These are phyloP conservation scores for Platalea minor DNA, from an alignment of 2,797 vertebrate species.

Conservation along the genomic window DNA sequence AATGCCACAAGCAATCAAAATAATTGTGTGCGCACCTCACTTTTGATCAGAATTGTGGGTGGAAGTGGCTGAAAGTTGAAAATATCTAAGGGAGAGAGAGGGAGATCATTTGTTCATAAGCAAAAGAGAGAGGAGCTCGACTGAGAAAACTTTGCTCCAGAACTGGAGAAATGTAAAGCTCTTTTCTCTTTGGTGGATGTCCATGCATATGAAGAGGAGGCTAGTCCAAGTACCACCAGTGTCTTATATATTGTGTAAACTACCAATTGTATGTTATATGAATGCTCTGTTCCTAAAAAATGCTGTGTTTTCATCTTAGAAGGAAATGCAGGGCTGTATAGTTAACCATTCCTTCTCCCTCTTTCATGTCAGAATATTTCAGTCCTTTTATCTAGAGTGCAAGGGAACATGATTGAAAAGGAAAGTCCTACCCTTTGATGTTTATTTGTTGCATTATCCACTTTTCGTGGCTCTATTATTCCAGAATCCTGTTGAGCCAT, in stretches of 20 bases:
- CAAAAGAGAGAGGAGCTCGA: background rate
- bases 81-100: background rate
- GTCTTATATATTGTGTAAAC: background rate
- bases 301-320: background rate
- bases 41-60: background rate
- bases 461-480: slow-evolving; percentile 45
- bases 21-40: background rate
- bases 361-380: background rate
- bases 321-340: background rate
- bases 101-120: background rate
- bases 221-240: background rate
- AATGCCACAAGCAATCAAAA: background rate
- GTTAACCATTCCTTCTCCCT: background rate
- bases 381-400: background rate
- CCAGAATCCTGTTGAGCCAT: slow-evolving; percentile 14
- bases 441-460: slow-evolving; percentile 47
- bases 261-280: background rate
- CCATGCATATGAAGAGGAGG: background rate
- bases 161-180: background rate
- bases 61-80: background rate
- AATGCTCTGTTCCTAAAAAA: background rate
- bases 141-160: background rate
- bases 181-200: background rate
- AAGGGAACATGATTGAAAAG: background rate
- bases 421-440: slow-evolving; percentile 29